Conservation (phyloP, 1,140 invertebrate genomes). For the Drosophila rufa region DNA sequence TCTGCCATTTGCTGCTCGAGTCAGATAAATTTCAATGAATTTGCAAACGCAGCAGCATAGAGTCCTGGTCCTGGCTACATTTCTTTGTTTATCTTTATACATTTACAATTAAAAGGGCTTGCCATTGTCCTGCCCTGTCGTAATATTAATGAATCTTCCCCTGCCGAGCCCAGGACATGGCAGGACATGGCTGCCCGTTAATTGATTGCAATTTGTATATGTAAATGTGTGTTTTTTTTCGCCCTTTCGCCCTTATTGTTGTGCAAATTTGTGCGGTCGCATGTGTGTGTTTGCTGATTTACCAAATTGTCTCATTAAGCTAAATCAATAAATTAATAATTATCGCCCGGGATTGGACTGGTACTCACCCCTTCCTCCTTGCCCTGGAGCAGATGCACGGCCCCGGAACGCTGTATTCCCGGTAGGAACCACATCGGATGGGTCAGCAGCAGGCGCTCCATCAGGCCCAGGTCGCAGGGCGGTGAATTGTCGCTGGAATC, state of each 20-base stretch:
- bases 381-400: conserved; percentile 96
- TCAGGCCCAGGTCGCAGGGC: conserved; percentile 92
- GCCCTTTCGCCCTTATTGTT: conserved; percentile 15
- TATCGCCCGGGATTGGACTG: conserved; percentile 21
- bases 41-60: conserved; percentile 58
- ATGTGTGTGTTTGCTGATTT: conserved; percentile 55
- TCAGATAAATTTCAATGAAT: conserved; percentile 81
- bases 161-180: conserved; percentile 11
- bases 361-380: conserved; percentile 95
- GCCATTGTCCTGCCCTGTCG: conserved; percentile 69
- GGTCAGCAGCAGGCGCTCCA: conserved; percentile 94
- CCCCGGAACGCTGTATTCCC: conserved; percentile 95
- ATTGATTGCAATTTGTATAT: conserved; percentile 81
- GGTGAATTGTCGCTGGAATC: conserved; percentile 82
- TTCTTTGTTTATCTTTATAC: conserved; percentile 82
- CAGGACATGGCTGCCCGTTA: conserved; percentile 42
- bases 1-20: conserved; percentile 46
- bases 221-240: conserved; percentile 44
- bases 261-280: conserved; percentile 67
- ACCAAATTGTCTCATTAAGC: conserved; percentile 74
- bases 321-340: conserved; percentile 76
- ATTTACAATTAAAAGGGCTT: conserved; percentile 82
- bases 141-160: conserved; percentile 80
- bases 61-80: conserved; percentile 56
- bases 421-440: conserved; percentile 98